Percentiles rank a stretch among this genome's conserved stretches.
Conservation (phyloP, 2,888 invertebrate genomes). For the Meloe dianella region DNA sequence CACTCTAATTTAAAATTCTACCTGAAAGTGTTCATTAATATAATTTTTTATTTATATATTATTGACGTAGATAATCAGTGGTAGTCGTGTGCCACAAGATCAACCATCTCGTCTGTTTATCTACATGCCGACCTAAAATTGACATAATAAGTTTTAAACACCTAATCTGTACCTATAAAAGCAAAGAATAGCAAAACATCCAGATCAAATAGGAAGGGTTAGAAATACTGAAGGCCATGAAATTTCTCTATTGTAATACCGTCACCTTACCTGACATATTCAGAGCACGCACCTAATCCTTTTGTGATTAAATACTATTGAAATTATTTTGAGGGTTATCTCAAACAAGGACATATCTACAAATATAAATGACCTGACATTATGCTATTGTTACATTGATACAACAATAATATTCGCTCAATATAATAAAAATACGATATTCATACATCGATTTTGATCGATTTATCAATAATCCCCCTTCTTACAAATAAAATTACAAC, state of each 20-base stretch:
- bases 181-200: conserved; percentile 46
- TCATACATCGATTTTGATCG: conserved; percentile 19
- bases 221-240: conserved; percentile 38
- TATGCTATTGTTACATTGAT: conserved; percentile 23
- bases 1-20: neutral
- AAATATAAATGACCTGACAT: conserved; percentile 28
- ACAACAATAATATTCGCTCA: conserved; percentile 21
- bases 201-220: conserved; percentile 29
- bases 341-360: conserved; percentile 22
- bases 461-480: conserved; percentile 26
- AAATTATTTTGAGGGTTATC: conserved; percentile 41
- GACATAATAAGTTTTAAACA: conserved; percentile 43
- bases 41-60: neutral
- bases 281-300: conserved; percentile 43
- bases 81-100: conserved; percentile 30
- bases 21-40: neutral
- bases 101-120: conserved; percentile 23
- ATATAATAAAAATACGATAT: conserved; percentile 5
- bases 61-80: conserved; percentile 21
- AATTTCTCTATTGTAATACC: conserved; percentile 41
- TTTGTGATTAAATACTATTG: conserved; percentile 43
- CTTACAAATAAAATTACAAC: conserved; percentile 41
- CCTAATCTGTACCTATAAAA: conserved; percentile 44
- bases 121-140: conserved; percentile 26
- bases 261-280: conserved; percentile 43